Conservation (phyloP, 2,888 invertebrate genomes). For the Acanthacorydalis orientalis region DNA sequence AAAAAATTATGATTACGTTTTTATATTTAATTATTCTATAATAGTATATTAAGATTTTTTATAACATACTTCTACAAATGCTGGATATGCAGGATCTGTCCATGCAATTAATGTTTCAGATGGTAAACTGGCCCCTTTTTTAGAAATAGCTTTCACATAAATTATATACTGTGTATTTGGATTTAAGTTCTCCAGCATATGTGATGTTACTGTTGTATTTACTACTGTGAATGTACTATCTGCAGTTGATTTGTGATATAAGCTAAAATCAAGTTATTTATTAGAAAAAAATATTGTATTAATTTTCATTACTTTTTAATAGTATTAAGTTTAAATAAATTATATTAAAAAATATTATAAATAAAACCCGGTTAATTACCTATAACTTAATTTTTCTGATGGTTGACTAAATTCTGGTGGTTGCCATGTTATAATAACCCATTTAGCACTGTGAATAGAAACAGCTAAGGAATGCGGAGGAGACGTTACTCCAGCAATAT, state of each 20-base stretch:
- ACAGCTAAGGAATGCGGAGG: conserved; percentile 68
- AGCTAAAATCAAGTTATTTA: conserved; percentile 25
- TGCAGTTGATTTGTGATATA: conserved; percentile 51
- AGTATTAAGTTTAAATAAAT: conserved; percentile 1
- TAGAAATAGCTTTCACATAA: conserved; percentile 53
- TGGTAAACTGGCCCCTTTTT: conserved; percentile 53
- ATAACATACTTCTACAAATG: conserved; percentile 59
- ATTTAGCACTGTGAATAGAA: conserved; percentile 64
- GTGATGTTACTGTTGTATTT: conserved; percentile 51
- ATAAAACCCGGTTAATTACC: conserved; percentile 28
- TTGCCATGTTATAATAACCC: conserved; percentile 69
- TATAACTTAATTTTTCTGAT: conserved; percentile 58
- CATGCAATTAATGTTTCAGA: conserved; percentile 72
- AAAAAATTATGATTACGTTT: too few species aligned
- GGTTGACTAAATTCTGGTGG: conserved; percentile 71
- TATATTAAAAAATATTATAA: background rate
- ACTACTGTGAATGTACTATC: conserved; percentile 41
- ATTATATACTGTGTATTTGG: conserved; percentile 73
- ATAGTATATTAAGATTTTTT: background rate
- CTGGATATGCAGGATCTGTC: conserved; percentile 77
- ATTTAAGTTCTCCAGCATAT: conserved; percentile 49
- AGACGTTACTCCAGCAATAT: conserved; percentile 47
- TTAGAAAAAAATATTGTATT: too few species aligned
- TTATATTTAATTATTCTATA: too few species aligned
- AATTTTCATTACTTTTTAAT: too few species aligned